phyloP scores from a whole-genome alignment of 2,113 vertebrate genomes.

The Mirza zaza region DNA sequence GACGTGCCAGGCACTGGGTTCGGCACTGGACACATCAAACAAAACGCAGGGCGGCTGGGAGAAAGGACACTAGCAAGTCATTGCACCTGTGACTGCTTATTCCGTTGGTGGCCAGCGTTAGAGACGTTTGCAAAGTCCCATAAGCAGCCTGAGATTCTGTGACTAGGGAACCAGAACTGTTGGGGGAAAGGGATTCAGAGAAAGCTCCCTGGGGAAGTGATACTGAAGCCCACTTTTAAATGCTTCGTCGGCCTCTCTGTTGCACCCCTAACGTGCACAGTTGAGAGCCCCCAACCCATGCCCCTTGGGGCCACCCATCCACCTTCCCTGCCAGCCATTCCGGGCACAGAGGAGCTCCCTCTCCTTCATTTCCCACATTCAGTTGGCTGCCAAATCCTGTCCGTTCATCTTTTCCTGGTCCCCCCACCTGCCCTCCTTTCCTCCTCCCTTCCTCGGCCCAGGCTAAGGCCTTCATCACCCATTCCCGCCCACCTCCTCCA shows the following conservation, averaged over 20 bases:
- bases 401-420: not conserved
- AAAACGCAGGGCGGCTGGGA: not conserved
- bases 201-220: not conserved
- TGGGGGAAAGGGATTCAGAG: not conserved
- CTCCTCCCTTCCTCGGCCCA: not conserved
- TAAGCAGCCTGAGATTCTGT: not conserved
- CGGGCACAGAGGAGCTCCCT: too few relatives aligned
- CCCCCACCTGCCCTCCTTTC: not conserved
- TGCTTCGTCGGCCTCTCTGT: not conserved
- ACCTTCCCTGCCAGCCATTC: not conserved
- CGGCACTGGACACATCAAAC: fast-evolving
- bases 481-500: not conserved
- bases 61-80: not conserved
- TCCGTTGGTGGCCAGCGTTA: not conserved
- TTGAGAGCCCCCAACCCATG: not conserved
- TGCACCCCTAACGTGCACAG: not conserved
- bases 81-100: too few relatives aligned
- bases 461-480: not conserved
- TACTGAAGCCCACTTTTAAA: not conserved
- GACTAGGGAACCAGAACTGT: not conserved
- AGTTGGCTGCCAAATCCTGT: not conserved
- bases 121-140: not conserved
- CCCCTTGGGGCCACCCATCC: not conserved
- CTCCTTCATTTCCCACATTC: too few relatives aligned
- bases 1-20: fast-evolving